phyloP scores from a whole-genome alignment of 92 coral and sea anemone genomes.

The Parazoanthus atlanticus region DNA sequence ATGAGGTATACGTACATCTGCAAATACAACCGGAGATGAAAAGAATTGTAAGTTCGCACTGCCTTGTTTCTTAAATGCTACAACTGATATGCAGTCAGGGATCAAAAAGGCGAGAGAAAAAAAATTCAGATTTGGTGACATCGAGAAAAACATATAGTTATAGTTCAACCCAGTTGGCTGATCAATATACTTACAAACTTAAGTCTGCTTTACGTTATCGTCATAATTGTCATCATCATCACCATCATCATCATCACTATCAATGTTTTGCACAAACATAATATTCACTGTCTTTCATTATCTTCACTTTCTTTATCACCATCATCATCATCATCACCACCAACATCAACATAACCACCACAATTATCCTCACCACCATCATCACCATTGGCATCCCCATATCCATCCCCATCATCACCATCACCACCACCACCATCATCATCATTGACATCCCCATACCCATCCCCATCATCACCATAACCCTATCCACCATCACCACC shows the following conservation, averaged over 20 bases:
- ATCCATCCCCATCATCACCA: neutral
- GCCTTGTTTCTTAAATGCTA: neutral
- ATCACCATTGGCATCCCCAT: neutral
- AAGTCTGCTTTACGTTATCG: neutral
- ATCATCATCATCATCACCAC: neutral
- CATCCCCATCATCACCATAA: neutral
- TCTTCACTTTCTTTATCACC: neutral
- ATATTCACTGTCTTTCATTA: neutral
- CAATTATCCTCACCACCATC: neutral
- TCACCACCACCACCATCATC: neutral
- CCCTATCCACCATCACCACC: neutral
- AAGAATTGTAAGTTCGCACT: neutral
- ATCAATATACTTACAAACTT: no score
- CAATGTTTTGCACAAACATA: neutral
- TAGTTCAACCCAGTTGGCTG: no score
- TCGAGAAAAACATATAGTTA: no score
- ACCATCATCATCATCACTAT: neutral
- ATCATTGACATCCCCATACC: neutral
- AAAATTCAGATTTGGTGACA: no score
- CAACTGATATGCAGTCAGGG: neutral
- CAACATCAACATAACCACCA: no score
- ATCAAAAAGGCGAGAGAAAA: no score
- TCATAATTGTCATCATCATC: neutral
- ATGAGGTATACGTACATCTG: constrained; percentile 76
- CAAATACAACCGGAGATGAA: neutral